Evolutionary conservation across 2,113 vertebrate species (phyloP), one percentile per base, ranked within the genome.

Genomic region (Deroptyus accipitrinus): DNA sequence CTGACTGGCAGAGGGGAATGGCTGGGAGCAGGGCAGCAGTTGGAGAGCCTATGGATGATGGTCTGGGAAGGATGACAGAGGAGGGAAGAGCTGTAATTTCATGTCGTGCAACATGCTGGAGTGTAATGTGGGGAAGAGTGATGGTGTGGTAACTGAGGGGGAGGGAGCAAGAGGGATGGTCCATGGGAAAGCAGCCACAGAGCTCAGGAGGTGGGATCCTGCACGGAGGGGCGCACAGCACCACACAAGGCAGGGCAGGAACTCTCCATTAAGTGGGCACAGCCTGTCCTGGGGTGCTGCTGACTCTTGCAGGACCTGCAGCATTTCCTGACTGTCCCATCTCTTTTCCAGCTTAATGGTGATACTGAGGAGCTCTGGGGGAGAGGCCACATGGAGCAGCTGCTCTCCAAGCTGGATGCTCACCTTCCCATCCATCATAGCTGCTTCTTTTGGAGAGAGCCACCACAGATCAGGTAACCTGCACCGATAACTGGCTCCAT

Each of bases 121-220:
- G 48, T 24, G 20, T 62, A 48, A 27, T 0, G 0, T 0, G 1
- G 82, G 67, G 74, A 63, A 72, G 17, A 13, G 46, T 2, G 0
- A 27, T 12, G 61, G 30, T 72, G 22, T 0, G 0, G 78, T 57
- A 49, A 51, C 4, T 27, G 62, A 62, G n/a, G 41, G 18, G 57
- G 48, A 72, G 39, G 46, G 59, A 77, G 7, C 0, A 0, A 49
- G 79, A 73, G 25, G 11, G 42, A 10, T 20, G 61, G 49, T 19
- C 17, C 0, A 0, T 25, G 62, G 48, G 23, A 74, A 25, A 64
- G 49, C 49, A 76, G 55, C 19, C 4, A 1, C 62, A 59, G 48
- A 80, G 46, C 19, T 85, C 14, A 2, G 15, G 41, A 55, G 17
- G 2, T 37, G 46, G n/a, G 62, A 61, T 69, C 35, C 72, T 66